These are phyloP conservation scores for Phrynocephalus versicolor DNA, from an alignment of 2,113 vertebrate genomes.

Conservation along the genomic window DNA sequence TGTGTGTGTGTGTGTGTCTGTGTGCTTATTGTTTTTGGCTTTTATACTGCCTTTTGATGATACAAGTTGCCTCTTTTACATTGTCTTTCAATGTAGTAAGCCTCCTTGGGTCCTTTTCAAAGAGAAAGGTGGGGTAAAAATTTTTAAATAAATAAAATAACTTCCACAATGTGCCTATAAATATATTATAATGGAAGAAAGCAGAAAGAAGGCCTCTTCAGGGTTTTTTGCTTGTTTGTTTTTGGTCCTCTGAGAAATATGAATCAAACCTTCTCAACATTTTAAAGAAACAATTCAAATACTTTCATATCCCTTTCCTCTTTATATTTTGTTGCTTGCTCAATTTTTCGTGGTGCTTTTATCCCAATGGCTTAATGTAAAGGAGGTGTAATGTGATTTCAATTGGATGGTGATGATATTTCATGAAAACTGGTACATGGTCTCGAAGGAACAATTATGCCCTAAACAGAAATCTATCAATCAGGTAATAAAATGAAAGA, in stretches of 20 bases:
- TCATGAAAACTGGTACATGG: background rate
- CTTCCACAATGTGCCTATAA: no score
- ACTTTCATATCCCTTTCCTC: no score
- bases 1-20: no score
- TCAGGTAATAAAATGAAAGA: background rate
- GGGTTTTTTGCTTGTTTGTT: background rate
- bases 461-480: background rate
- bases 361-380: background rate
- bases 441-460: background rate
- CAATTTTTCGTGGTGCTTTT: background rate
- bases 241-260: background rate
- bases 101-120: no score
- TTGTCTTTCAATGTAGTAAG: no score
- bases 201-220: background rate
- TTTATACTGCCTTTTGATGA: no score
- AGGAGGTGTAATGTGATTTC: background rate
- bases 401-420: background rate
- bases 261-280: background rate
- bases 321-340: no score
- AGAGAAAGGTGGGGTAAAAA: no score
- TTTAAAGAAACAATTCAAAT: background rate
- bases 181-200: no score
- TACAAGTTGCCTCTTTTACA: no score
- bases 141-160: no score
- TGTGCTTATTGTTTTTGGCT: no score